phyloP scores from a whole-genome alignment of 2,113 vertebrate genomes.

The Rhizomys pruinosus region DNA sequence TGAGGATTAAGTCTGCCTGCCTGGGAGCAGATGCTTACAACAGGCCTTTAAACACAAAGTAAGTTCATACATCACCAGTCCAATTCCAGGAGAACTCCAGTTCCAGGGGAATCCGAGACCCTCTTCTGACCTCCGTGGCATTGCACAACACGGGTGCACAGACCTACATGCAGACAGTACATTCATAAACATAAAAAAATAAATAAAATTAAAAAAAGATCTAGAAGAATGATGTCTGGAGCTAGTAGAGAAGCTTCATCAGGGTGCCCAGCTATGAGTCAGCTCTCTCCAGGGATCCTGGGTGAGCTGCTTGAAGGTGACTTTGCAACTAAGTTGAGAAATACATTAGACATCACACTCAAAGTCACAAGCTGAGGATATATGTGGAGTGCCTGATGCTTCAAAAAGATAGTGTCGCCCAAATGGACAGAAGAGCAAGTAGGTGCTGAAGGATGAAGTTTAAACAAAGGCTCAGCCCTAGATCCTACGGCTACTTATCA shows the following conservation, averaged over 20 bases:
- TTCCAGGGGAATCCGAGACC: too few relatives aligned
- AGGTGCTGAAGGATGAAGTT: not conserved
- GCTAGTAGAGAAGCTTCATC: not conserved
- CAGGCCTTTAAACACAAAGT: not conserved
- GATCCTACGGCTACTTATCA: not conserved
- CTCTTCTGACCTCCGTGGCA: too few relatives aligned
- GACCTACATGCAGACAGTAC: too few relatives aligned
- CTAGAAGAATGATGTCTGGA: not conserved
- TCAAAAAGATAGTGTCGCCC: not conserved
- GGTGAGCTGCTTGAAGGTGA: not conserved
- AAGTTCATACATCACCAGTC: not conserved
- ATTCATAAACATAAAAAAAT: too few relatives aligned
- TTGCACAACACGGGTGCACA: too few relatives aligned
- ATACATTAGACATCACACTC: not conserved
- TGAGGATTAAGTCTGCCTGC: not conserved
- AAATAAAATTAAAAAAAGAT: too few relatives aligned
- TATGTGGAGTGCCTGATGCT: not conserved
- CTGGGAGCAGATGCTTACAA: not conserved
- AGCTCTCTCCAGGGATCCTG: not conserved
- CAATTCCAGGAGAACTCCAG: too few relatives aligned
- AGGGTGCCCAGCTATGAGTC: too few relatives aligned
- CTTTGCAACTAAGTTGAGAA: not conserved
- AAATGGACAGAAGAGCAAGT: not conserved
- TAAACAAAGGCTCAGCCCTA: not conserved
- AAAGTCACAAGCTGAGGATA: not conserved